Percentiles rank a stretch among this genome's conserved stretches.
These are phyloP conservation scores for Pristionchus pacificus DNA, from an alignment of 1,140 invertebrate genomes.

Conservation along the genomic window DNA sequence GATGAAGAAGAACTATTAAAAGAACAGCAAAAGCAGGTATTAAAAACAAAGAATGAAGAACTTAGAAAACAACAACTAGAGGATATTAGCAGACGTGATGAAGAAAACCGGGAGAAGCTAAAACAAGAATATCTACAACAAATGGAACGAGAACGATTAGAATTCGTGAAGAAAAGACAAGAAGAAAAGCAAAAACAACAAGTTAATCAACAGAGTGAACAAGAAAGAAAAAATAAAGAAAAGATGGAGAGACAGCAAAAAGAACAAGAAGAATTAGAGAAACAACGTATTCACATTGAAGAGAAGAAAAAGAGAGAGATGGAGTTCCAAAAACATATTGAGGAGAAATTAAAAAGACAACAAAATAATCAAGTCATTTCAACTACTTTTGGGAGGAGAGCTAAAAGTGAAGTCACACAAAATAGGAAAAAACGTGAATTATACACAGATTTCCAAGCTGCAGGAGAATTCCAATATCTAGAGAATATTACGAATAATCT, in stretches of 20 bases:
- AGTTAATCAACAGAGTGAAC: conserved; percentile 1
- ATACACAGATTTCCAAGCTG: conserved; percentile 17
- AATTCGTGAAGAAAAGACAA: background rate
- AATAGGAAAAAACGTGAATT: conserved; percentile 27
- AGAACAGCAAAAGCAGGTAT: conserved; percentile 4
- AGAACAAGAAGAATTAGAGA: conserved; percentile 1
- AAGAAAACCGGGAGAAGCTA: background rate
- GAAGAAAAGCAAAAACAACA: background rate
- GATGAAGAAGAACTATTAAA: too few species aligned
- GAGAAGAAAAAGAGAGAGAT: background rate
- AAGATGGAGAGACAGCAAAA: background rate
- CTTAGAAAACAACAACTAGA: conserved; percentile 1
- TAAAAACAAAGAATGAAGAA: background rate
- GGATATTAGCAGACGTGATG: background rate
- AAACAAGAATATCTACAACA: background rate
- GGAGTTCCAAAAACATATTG: background rate
- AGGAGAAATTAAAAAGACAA: conserved; percentile 3
- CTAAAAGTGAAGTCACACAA: conserved; percentile 4
- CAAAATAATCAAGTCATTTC: too few species aligned
- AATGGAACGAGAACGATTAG: too few species aligned
- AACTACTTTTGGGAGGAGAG: conserved; percentile 2
- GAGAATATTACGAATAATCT: conserved; percentile 28
- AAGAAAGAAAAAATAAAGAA: conserved; percentile 1
- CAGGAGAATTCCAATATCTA: conserved; percentile 24
- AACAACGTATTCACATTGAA: too few species aligned